Evolutionary conservation across 1,140 invertebrate species (phyloP).

Genomic region (Coptotermes formosanus): DNA sequence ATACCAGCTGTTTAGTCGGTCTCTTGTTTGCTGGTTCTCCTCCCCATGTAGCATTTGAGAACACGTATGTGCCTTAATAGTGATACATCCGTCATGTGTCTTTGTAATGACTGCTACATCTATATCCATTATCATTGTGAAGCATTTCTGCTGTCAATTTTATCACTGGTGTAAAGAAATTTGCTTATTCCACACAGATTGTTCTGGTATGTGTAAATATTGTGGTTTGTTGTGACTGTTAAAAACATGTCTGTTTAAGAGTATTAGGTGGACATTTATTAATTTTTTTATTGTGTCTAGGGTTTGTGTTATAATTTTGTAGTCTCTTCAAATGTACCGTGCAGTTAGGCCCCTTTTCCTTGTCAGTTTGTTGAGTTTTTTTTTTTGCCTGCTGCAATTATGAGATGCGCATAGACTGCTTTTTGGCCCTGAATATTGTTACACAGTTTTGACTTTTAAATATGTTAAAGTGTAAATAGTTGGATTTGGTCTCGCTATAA

Average conservation of each 20-base stretch:
- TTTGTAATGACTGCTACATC: neutral
- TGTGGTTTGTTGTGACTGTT: conserved; percentile 3
- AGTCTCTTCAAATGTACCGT: neutral
- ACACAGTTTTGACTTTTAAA: neutral
- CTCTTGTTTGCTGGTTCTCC: neutral
- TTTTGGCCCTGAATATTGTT: neutral
- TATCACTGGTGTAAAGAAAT: neutral
- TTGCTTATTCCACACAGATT: conserved; percentile 3
- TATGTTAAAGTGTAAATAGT: neutral
- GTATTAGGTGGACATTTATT: neutral
- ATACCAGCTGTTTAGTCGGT: neutral
- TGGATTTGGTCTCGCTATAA: neutral
- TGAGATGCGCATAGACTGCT: neutral
- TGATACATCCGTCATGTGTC: neutral
- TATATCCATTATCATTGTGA: neutral
- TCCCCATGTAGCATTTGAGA: neutral
- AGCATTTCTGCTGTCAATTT: neutral
- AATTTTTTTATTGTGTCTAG: neutral
- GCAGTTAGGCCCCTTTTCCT: neutral
- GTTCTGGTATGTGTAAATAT: neutral
- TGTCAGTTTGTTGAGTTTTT: neutral
- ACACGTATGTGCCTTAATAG: neutral
- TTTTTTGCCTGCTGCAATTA: neutral
- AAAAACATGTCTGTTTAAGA: neutral
- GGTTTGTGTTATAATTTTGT: neutral